phyloP scores from a whole-genome alignment of 2,888 invertebrate species.

The Deroplatys truncata region DNA sequence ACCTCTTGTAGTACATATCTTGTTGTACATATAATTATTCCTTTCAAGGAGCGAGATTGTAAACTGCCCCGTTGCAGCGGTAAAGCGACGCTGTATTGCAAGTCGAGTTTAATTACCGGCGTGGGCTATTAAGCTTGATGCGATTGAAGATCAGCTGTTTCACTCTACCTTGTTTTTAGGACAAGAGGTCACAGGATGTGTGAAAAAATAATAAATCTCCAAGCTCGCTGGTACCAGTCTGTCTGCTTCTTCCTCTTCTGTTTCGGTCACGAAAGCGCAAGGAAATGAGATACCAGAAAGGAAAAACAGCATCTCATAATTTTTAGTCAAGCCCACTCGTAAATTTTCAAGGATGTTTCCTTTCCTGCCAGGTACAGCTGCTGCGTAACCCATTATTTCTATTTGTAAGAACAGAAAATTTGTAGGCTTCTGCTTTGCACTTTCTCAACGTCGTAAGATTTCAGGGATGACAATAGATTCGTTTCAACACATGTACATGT shows the following conservation, averaged over 20 bases:
- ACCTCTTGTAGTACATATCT: neutral
- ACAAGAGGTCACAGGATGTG: neutral
- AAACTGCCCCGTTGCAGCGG: neutral
- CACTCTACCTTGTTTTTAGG: neutral
- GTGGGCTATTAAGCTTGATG: neutral
- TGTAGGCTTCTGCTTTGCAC: no score
- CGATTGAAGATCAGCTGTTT: neutral
- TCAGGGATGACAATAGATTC: no score
- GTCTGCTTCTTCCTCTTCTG: neutral
- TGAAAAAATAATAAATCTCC: neutral
- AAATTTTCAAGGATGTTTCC: neutral
- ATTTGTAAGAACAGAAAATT: no score
- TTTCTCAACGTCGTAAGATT: no score
- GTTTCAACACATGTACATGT: no score
- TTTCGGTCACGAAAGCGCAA: neutral
- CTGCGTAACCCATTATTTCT: no score
- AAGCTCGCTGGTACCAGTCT: neutral
- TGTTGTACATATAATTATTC: neutral
- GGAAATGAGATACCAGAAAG: constrained; percentile 1
- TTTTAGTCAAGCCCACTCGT: neutral
- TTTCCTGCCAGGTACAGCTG: neutral
- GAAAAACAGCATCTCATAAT: neutral
- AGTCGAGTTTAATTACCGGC: neutral
- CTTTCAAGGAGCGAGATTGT: neutral
- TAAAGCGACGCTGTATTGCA: neutral